Evolutionary conservation across 1,140 invertebrate genomes (phyloP), one percentile per base, ranked within the genome.

Genomic region (Telenomus remus): DNA sequence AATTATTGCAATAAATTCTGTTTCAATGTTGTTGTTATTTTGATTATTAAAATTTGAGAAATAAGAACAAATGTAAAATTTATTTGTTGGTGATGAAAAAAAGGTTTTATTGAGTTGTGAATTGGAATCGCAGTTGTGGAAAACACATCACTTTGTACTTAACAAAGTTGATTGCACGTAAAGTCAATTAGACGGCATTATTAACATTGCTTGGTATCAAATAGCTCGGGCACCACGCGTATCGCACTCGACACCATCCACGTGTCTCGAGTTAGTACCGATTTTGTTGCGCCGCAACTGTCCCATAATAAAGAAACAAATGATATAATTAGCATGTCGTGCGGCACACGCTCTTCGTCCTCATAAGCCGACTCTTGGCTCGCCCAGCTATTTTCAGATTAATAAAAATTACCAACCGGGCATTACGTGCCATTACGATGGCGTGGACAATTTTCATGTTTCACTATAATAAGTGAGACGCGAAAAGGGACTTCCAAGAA

Each of bases 241-340:
- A 53, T 9, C 48, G 33, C 27, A 48, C 46, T n/a, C 15, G 14
- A 12, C 46, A 16, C 13, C 50, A 39, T 39, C 19, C 19, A 27
- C 35, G 15, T 35, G 50, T 11, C 11, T 3, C 19, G 37, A n/a
- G n/a, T 13, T 56, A 56, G 44, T 56, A 13, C 19, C 42, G 42
- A 56, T 57, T 57, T 57, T 43, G 43, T 57, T 48, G 46, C 43
- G 47, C 47, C 47, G 1, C 39, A 54, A 43, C 7, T 43, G 51
- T 43, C 14, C n/a, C 44, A 1, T 57, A 57, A 57, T 37, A 44
- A 57, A n/a, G 44, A 47, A 48, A 47, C 44, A 27, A 57, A 57
- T 57, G 55, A 27, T 27, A 37, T 57, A 47, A 57, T 57, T 57
- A 57, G 12, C 39, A 57, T 37, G 55, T 48, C 19, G 19, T 19